Evolutionary conservation across 2,797 vertebrate species (phyloP).

Genomic region (Peromyscus attwateri): DNA sequence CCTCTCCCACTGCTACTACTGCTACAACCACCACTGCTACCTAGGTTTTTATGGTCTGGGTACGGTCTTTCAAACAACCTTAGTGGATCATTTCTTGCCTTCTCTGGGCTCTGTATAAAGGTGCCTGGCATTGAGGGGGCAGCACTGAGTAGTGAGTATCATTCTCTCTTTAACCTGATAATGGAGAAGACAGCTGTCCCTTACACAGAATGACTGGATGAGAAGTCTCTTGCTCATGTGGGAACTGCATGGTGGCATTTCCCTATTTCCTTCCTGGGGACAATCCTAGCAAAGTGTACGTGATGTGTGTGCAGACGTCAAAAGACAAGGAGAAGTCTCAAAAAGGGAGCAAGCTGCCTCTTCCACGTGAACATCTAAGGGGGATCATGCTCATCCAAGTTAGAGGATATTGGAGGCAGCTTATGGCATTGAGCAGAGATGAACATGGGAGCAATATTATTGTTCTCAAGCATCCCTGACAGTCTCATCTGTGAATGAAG

Average conservation of each 20-base stretch:
- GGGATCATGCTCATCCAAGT: not conserved
- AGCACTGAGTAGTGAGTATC: not conserved
- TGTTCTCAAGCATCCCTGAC: not conserved
- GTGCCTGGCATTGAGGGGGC: not conserved
- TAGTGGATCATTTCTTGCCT: not conserved
- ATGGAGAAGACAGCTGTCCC: not conserved
- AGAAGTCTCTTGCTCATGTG: not conserved
- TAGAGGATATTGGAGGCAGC: too few species aligned
- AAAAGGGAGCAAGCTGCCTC: not conserved
- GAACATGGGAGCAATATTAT: not conserved
- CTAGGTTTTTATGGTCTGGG: not conserved
- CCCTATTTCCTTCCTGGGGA: not conserved
- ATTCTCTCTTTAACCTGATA: not conserved
- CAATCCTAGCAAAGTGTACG: not conserved
- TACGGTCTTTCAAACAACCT: not conserved
- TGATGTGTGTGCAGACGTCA: not conserved
- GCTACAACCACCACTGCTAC: too few species aligned
- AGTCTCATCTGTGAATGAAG: not conserved
- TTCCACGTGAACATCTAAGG: fast-evolving
- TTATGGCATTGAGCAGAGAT: not conserved
- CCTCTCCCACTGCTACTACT: not conserved
- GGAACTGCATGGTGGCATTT: not conserved
- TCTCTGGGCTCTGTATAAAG: not conserved
- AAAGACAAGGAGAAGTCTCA: not conserved
- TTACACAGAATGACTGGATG: not conserved